phyloP scores from a whole-genome alignment of 2,113 vertebrate species.

The Furnarius figulus region DNA sequence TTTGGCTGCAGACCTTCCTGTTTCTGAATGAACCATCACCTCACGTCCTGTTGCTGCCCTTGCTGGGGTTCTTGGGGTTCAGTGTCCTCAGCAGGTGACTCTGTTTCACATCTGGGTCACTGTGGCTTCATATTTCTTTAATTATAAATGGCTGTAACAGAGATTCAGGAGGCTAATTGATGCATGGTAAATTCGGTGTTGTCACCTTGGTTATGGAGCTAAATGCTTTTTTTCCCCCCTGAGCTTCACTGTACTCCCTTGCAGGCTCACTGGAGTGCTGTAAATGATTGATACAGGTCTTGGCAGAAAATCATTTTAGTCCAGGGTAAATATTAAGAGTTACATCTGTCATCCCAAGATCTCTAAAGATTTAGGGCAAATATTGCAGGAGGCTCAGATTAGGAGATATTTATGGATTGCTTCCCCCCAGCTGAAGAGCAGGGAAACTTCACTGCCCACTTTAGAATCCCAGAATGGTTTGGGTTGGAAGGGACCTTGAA shows the following conservation, averaged over 20 bases:
- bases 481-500: not conserved
- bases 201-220: not conserved
- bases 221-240: not conserved
- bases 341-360: not conserved
- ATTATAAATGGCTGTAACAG: not conserved
- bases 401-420: not conserved
- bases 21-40: not conserved
- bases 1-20: not conserved
- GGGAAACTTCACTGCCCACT: not conserved
- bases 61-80: not conserved
- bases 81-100: not conserved
- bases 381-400: not conserved
- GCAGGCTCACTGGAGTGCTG: not conserved
- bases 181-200: not conserved
- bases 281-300: not conserved
- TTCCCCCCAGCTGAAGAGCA: not conserved
- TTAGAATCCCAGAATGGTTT: not conserved
- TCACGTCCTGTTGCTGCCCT: not conserved
- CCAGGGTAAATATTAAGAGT: not conserved
- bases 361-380: not conserved
- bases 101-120: not conserved
- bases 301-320: not conserved
- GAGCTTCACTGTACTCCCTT: not conserved
- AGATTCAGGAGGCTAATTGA: not conserved
- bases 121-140: constrained; percentile 15